These are phyloP conservation scores for Acanthosepion esculentum DNA, from an alignment of 2,888 invertebrate genomes.

Conservation along the genomic window DNA sequence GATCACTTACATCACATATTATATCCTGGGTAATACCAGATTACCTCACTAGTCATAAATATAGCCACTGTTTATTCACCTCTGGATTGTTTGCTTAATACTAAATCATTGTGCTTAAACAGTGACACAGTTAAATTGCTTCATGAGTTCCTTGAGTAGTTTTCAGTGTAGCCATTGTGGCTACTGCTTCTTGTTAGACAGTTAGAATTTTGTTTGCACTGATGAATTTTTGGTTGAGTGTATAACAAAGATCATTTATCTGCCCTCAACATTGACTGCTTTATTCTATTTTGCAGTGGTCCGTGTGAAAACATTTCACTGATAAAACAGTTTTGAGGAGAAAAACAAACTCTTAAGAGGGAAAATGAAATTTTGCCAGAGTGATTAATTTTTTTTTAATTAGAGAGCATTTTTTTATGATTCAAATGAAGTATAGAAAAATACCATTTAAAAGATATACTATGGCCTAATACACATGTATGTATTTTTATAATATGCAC, in stretches of 20 bases:
- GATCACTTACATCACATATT: neutral
- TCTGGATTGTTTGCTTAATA: slow-evolving; percentile 33
- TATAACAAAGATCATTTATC: neutral
- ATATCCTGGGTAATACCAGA: neutral
- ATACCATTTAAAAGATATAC: neutral
- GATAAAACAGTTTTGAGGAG: neutral
- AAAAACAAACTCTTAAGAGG: neutral
- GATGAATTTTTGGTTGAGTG: neutral
- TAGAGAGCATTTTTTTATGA: neutral
- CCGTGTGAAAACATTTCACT: slow-evolving; percentile 21
- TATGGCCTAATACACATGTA: neutral
- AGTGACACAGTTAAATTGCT: slow-evolving; percentile 3
- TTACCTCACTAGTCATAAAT: neutral
- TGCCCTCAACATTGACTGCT: neutral
- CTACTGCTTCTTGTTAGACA: neutral
- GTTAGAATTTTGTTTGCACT: neutral
- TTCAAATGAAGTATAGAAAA: neutral
- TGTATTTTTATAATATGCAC: neutral
- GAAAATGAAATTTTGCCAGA: neutral
- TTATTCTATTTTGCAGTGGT: neutral
- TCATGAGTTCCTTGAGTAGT: neutral
- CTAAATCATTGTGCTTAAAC: neutral
- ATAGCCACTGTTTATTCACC: slow-evolving; percentile 20
- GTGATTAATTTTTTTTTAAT: neutral
- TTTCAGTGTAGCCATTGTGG: slow-evolving; percentile 18